Evolutionary conservation across 2,797 vertebrate species (phyloP).

Genomic region (Chanos chanos): DNA sequence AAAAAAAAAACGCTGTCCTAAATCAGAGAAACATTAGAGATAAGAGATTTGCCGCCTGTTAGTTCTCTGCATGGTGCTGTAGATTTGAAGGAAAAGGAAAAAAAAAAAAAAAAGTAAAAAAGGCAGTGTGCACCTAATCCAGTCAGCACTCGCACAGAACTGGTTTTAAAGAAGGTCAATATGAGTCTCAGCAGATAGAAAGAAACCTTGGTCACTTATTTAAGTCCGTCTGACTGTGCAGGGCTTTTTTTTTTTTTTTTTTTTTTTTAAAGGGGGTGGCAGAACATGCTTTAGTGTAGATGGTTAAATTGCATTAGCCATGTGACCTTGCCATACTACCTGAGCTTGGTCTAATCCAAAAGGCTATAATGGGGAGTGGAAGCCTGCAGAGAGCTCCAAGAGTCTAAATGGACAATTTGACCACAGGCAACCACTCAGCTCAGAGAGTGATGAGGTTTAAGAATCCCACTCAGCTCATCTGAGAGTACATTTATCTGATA

Average conservation of each 20-base stretch:
- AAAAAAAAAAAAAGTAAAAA: too few species aligned
- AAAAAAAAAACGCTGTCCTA: not conserved
- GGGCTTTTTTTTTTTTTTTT: too few species aligned
- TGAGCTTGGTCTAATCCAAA: constrained; percentile 34
- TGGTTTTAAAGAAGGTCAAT: not conserved
- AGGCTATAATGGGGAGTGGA: constrained; percentile 38
- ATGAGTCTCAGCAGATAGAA: constrained; percentile 15
- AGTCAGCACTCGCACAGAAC: not conserved
- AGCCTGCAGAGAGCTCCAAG: constrained; percentile 34
- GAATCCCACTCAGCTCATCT: too few species aligned
- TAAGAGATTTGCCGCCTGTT: not conserved
- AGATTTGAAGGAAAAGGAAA: too few species aligned
- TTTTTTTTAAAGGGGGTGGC: too few species aligned
- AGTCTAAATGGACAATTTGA: constrained; percentile 48
- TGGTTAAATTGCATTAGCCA: constrained; percentile 41
- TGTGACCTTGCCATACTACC: constrained; percentile 39
- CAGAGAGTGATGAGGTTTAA: constrained; percentile 24
- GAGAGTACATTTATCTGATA: too few species aligned
- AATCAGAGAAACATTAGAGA: not conserved
- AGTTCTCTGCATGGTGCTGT: too few species aligned
- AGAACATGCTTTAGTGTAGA: constrained; percentile 12
- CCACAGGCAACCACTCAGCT: constrained; percentile 43
- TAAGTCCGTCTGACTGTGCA: constrained; percentile 19
- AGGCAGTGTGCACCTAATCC: too few species aligned
- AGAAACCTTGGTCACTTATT: constrained; percentile 4